Conservation (phyloP, 2,888 invertebrate genomes). For the Drosophila nigricruria region DNA sequence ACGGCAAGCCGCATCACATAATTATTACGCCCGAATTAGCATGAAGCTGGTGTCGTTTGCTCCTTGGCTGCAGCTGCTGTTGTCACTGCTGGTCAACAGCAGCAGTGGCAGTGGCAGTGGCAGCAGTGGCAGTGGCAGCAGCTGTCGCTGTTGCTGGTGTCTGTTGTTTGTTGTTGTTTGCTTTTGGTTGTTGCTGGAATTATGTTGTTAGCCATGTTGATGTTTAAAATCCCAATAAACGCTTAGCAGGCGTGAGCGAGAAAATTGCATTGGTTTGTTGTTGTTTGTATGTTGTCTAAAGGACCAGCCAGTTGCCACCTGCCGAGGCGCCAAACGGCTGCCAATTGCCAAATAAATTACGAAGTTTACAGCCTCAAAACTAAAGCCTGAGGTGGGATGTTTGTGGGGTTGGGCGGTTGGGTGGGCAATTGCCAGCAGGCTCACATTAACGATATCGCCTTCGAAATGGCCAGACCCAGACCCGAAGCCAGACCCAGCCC, state of each 20-base stretch:
- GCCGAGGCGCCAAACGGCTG: conserved; percentile 53
- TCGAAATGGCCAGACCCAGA: conserved; percentile 60
- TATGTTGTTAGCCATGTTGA: conserved; percentile 74
- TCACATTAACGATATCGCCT: conserved; percentile 79
- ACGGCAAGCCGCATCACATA: conserved; percentile 28
- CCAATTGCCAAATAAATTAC: conserved; percentile 79
- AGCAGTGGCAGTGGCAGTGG: conserved; percentile 6
- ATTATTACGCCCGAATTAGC: conserved; percentile 56
- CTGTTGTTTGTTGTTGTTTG: conserved; percentile 26
- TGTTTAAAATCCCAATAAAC: conserved; percentile 60
- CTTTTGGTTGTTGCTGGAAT: conserved; percentile 55
- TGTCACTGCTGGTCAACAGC: conserved; percentile 60
- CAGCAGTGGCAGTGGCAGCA: conserved; percentile 15
- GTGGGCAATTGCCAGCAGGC: too few species aligned
- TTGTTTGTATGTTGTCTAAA: conserved; percentile 24
- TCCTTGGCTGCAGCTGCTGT: conserved; percentile 21
- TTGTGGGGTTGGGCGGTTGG: too few species aligned
- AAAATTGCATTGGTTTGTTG: conserved; percentile 45
- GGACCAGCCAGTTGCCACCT: conserved; percentile 10
- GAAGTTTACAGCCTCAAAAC: conserved; percentile 60
- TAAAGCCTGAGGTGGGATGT: conserved; percentile 11
- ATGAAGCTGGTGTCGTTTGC: conserved; percentile 23
- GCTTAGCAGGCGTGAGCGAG: conserved; percentile 35
- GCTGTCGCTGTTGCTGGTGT: conserved; percentile 14
- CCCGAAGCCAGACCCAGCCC: conserved; percentile 19